Base-by-base conservation (phyloP, 2,888 invertebrate species). In the Caenorhabditis wallacei region DNA sequence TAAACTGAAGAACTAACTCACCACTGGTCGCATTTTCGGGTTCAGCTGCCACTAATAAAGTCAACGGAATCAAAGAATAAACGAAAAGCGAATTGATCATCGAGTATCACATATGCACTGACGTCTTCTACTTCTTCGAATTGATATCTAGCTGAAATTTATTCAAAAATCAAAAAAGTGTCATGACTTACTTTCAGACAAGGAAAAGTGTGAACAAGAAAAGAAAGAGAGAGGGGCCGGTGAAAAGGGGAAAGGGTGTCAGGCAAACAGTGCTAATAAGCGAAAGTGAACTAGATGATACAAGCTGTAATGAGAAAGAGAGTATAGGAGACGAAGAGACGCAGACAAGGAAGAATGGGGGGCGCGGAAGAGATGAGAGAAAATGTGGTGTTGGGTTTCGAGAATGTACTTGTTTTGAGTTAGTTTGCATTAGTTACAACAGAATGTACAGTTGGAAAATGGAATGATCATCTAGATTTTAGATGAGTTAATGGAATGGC, bases 401-500 rank as follows among this genome's bases (percentile, higher is more conserved):
- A 76, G 76, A 76, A 69, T 76, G 69, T 76, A 76, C 76, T 76
- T 76, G 76, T 76, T 76, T 76, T 76, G 53, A 53, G 68, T 66
- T 40, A 74, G 56, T 74, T 74, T 64, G 51, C 57, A 75, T 68
- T 66, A 59, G 68, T 57, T 75, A 68, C 75, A 59, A 37, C 48
- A 26, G 43, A 63, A 63, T 72, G 72, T 63, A 72, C 63, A 72
- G 72, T 43, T 51, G 16, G 26, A n/a, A 18, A 35, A 22, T 20
- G 59, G 16, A 16, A 2, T 30, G 30, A 46, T 43, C 56, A 59
- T 59, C 70, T 61, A 37, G 71, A n/a, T 26, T 61, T 26, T 43
- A n/a, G 59, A 1, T 5, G 10, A 40, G 24, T 43, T 24, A 61
- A 26, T 61, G 24, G 46, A 43, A 8, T 10, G 43, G 11, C 13